Base-by-base conservation (phyloP, 2,113 vertebrate species). In the Pelmatolapia mariae region DNA sequence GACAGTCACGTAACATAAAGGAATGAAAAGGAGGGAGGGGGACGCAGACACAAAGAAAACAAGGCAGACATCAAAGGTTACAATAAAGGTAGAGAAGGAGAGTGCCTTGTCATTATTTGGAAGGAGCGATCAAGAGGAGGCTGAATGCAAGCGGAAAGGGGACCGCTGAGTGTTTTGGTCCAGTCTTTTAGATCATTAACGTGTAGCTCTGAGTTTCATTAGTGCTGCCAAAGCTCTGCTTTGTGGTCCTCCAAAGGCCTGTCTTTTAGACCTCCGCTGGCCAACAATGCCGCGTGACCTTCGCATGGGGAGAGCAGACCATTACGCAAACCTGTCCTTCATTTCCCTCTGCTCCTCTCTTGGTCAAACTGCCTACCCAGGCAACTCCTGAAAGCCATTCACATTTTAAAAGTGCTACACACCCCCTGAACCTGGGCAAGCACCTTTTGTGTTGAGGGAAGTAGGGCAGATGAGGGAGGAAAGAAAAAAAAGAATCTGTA, bases 151-250 rank as follows among this genome's bases (percentile, higher is more conserved):
- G 89, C 94, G 91, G 94, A 94, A 93, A 93, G 93, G 43, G 90
- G 90, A 85, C 95, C 91, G 96, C 96, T 96, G 93, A 95, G 91
- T 95, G 96, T 97, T 97, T 96, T 96, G 97, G 96, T 92, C 87
- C 91, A 94, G 96, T 97, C 97, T 97, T 97, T 98, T 98, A 97
- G 97, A 98, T 97, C 97, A 97, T 97, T 98, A 98, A 96, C 96
- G 96, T 95, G 96, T 94, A 97, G 96, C 97, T 95, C 97, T 95
- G 95, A 96, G 96, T 96, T 97, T 96, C 96, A 95, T 95, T 97
- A 97, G 97, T 96, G 93, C 96, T 96, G 95, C 95, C 92, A 97
- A 98, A 97, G 68, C 95, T 94, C 95, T 88, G 95, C 96, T 97
- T 98, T 98, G 97, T 98, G 95, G 90, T 89, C 91, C 96, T 96